Base-by-base conservation (phyloP, 2,888 invertebrate species). In the Leptopilina syphax region DNA sequence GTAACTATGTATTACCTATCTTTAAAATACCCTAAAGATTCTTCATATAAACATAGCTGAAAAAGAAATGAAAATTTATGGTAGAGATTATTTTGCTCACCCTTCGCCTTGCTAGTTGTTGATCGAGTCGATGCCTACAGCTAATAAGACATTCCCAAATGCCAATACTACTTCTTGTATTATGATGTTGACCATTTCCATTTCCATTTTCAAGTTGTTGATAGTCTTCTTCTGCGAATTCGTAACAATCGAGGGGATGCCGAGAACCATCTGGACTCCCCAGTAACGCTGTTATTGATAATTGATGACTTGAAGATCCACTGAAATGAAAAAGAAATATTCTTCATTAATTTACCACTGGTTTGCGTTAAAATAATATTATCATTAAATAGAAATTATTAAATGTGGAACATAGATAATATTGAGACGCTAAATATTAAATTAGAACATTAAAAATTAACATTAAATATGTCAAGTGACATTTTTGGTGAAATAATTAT, bases 231-330 rank as follows among this genome's bases (percentile, higher is more conserved):
- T 94, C 95, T 68, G 94, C 93, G 91, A 95, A 95, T 83, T 94
- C 94, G 90, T 94, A 95, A 77, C 95, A 95, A 89, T 96, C 96
- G 85, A 96, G 92, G 80, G 96, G 95, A 89, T 96, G 96, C 81
- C 96, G 93, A 65, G 96, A 96, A 77, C 96, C 96, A 92, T 96
- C 96, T 83, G 97, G 96, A 77, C 97, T 96, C 83, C 96, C 95
- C 85, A 97, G 94, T 80, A 97, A 94, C 82, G 96, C 95, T 83
- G 96, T 96, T 78, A 96, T 96, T 84, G 97, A 97, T 89, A 97
- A 93, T 92, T 97, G 97, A 92, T 97, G 96, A 87, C 96, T 95
- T 89, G 95, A 95, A 88, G 95, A 95, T 92, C 95, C 95, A 92
- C 96, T 96, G 90, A 0, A 91, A 81, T 24, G 18, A 12, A 63